phyloP scores from a whole-genome alignment of 2,797 vertebrate species.

The Poecilia velifera region DNA sequence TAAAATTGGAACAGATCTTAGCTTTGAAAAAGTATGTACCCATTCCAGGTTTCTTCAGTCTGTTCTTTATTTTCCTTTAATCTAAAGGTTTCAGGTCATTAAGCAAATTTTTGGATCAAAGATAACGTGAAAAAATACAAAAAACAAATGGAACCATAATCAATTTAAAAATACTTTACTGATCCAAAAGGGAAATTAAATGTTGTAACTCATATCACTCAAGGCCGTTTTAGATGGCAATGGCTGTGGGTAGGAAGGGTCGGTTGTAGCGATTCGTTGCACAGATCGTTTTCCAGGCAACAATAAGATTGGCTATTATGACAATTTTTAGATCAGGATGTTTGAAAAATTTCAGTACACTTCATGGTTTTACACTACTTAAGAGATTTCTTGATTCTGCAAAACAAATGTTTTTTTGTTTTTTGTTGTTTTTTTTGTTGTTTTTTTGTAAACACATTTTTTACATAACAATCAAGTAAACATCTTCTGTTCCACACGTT shows the following conservation, averaged over 20 bases:
- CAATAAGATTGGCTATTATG: neutral
- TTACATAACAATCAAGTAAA: too few relatives aligned
- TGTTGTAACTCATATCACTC: too few relatives aligned
- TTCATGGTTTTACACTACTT: too few relatives aligned
- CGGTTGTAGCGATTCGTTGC: neutral
- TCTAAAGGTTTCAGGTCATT: neutral
- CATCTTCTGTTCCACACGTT: too few relatives aligned
- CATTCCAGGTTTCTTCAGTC: neutral
- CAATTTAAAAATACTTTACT: too few relatives aligned
- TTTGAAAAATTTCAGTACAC: neutral
- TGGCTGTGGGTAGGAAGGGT: too few relatives aligned
- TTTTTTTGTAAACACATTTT: too few relatives aligned
- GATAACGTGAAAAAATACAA: neutral
- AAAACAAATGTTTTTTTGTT: too few relatives aligned
- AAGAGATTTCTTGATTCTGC: neutral
- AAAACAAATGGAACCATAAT: too few relatives aligned
- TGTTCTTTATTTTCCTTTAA: neutral
- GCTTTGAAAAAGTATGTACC: neutral
- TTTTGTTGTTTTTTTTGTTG: too few relatives aligned
- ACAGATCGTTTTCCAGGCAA: neutral
- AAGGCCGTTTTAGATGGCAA: too few relatives aligned
- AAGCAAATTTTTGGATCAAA: neutral
- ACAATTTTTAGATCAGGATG: neutral
- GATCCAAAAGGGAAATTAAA: too few relatives aligned
- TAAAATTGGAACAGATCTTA: neutral